Base-by-base conservation (phyloP, 2,888 invertebrate species). In the Microctonus hyperodae region DNA sequence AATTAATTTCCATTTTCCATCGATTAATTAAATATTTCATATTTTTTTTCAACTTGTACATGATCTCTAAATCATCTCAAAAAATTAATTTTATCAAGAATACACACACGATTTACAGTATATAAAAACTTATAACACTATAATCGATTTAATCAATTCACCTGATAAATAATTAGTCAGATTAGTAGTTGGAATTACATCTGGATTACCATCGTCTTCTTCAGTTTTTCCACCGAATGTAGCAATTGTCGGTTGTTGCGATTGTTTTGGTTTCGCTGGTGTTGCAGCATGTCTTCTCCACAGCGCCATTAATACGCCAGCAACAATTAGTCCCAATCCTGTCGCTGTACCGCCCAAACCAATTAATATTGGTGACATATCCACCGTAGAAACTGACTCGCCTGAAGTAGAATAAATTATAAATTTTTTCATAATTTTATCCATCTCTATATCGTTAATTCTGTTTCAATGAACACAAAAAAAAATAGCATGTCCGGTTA, bases 351-450 rank as follows among this genome's bases (percentile, higher is more conserved):
- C 82, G 25, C 83, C 82, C 33, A 83, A 77, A 23, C 83, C 83
- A 75, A 83, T 83, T 73, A 83, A 75, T 70, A 83, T 83, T 64
- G 83, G 83, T 50, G 83, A 83, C 80, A 83, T 81, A 74, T 83
- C 82, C 67, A 83, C 77, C 65, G 82, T 81, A 67, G 82, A 81
- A 23, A 76, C 79, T 28, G 81, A 78, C 70, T 81, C 79, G 11
- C 81, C 83, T 82, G 60, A 20, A 33, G 20, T 13, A 9, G 55
- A n/a, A 40, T 28, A 55, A 7, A 62, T n/a, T 20, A 4, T 50
- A 16, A n/a, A n/a, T 50, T 6, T 20, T 51, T 51, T 11, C 11
- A n/a, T n/a, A n/a, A n/a, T 22, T 23, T 10, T 4, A 20, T 22
- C 22, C 22, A 16, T 11, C 20, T 51, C 20, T 50, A 51, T 51